These are phyloP conservation scores for Calephelis nemesis DNA, from an alignment of 1,140 invertebrate species.

Conservation along the genomic window DNA sequence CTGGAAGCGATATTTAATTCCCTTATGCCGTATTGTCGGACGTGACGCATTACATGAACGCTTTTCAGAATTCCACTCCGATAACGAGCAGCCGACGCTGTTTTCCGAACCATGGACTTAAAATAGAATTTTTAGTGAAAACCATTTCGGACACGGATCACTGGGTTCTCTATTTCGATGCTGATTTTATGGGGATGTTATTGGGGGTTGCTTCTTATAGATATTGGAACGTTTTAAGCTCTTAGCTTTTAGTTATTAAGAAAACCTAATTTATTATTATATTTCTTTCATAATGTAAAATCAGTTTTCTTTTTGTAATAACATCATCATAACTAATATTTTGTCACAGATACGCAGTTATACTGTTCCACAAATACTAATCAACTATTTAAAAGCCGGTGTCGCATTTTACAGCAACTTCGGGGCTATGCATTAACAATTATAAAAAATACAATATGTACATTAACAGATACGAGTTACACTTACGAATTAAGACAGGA, in stretches of 20 bases:
- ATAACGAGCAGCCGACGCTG: constrained; percentile 23
- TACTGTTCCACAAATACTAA: too few species aligned
- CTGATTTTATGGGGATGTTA: constrained; percentile 6
- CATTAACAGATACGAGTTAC: too few species aligned
- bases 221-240: neutral
- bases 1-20: constrained; percentile 13
- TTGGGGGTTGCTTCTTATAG: constrained; percentile 6
- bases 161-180: constrained; percentile 13
- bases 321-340: too few species aligned
- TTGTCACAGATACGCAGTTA: too few species aligned
- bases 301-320: too few species aligned
- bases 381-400: too few species aligned
- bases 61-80: neutral
- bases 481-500: too few species aligned
- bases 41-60: neutral
- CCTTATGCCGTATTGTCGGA: neutral
- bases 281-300: too few species aligned
- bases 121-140: constrained; percentile 43
- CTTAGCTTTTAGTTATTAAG: neutral
- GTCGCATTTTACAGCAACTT: too few species aligned
- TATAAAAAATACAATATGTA: too few species aligned
- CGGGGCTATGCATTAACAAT: too few species aligned
- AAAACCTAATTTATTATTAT: neutral
- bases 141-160: constrained; percentile 18
- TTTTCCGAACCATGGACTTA: constrained; percentile 42